Base-by-base conservation (phyloP, 1,140 invertebrate species). In the Lucilia cuprina region DNA sequence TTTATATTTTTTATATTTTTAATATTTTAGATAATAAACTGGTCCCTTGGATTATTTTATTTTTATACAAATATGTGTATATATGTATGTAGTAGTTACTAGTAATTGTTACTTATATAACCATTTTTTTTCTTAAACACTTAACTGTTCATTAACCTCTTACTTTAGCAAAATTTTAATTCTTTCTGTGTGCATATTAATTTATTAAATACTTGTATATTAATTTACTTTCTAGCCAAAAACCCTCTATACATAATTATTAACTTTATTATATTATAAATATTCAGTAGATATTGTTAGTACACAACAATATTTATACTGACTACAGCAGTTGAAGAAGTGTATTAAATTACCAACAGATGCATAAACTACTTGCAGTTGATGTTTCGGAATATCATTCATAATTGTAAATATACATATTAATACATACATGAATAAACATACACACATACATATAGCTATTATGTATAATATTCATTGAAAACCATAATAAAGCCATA, bases 401-500 rank as follows among this genome's bases (percentile, higher is more conserved):
- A 41, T 41, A 60, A 60, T 60, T 60, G 19, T 25, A 10, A 21
- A 21, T 21, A n/a, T 70, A 70, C 19, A 70, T 21, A 14, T 17
- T 55, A 10, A 17, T 30, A 30, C 25, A 30, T 30, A 30, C 25
- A 30, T 30, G 25, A 30, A 30, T 3, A 30, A 30, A 30, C 25
- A 30, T 30, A 30, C 3, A 30, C 25, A 30, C 25, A 30, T 30
- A 30, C n/a, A n/a, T n/a, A n/a, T n/a, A n/a, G n/a, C 14, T 17
- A 55, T 55, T 55, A 5, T 70, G n/a, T 70, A 19, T 65, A n/a
- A n/a, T 17, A 65, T 21, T 19, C 65, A 21, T 70, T 70, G 10
- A 70, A 70, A 21, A 19, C 65, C 65, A 70, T 70, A 70, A 70
- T 70, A 70, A 70, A 70, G 65, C 65, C 65, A 70, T 70, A 70